A percentile compares a stretch with the other conserved stretches of the same genome.
phyloP scores from a whole-genome alignment of 23 tunicate genomes.

The Clavelina lepadiformis region DNA sequence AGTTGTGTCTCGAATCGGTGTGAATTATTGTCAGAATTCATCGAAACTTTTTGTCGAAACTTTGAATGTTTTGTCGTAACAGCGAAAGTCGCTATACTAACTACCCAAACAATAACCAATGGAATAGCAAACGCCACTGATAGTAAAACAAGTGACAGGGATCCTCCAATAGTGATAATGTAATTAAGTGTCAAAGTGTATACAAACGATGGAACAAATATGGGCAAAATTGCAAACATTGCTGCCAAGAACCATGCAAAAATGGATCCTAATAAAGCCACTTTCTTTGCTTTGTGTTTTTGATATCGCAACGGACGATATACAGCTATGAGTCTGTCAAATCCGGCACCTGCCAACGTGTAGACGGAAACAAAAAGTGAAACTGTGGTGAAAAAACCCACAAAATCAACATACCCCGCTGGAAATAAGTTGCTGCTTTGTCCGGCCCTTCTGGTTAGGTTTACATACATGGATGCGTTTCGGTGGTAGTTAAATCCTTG shows the following conservation, averaged over 20 bases:
- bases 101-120: conserved; percentile 45
- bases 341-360: conserved; percentile 62
- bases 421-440: conserved; percentile 6
- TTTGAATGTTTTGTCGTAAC: conserved; percentile 25
- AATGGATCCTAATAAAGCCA: conserved; percentile 24
- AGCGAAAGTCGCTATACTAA: conserved; percentile 32
- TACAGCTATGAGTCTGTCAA: conserved; percentile 58
- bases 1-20: conserved; percentile 35
- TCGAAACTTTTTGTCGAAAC: conserved; percentile 14
- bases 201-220: background rate
- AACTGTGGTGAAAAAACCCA: conserved; percentile 60
- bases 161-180: conserved; percentile 5
- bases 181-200: background rate
- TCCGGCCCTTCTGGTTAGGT: background rate
- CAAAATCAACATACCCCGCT: conserved; percentile 12
- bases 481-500: conserved; percentile 11
- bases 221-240: conserved; percentile 37
- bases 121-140: conserved; percentile 40
- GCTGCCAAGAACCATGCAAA: conserved; percentile 32
- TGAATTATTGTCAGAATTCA: background rate
- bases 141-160: conserved; percentile 17
- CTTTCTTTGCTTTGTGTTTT: conserved; percentile 38
- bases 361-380: conserved; percentile 64
- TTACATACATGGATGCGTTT: background rate
- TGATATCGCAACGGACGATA: conserved; percentile 46